Evolutionary conservation across 2,113 vertebrate genomes (phyloP).

Genomic region (Phycodurus eques): DNA sequence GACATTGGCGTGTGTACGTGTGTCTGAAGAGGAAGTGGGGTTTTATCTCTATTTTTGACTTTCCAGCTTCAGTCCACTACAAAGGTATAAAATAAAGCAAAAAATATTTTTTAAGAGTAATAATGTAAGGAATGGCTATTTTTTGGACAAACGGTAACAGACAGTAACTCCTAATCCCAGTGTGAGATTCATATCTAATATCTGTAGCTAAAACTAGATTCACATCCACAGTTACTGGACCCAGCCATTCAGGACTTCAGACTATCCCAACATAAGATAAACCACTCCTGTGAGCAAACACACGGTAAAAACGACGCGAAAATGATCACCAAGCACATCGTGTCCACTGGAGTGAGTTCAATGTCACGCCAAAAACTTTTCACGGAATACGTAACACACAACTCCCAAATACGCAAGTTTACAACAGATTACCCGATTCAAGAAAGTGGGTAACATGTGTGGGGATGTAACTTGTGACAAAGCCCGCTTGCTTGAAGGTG

Average conservation of each 20-base stretch:
- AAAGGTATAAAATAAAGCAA: conserved; percentile 5
- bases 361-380: conserved; percentile 57
- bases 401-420: neutral
- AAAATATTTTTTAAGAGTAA: neutral
- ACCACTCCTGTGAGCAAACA: conserved; percentile 41
- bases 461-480: neutral
- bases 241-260: conserved; percentile 13
- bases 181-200: neutral
- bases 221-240: neutral
- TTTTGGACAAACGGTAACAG: neutral
- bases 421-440: neutral
- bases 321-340: conserved; percentile 29
- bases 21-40: conserved; percentile 40
- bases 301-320: conserved; percentile 31
- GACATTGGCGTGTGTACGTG: neutral
- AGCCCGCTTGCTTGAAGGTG: conserved; percentile 21
- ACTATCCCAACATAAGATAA: conserved; percentile 27
- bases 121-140: neutral
- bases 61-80: conserved; percentile 43
- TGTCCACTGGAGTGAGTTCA: conserved; percentile 28
- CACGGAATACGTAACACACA: conserved; percentile 3
- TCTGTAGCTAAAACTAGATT: neutral
- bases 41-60: conserved; percentile 46
- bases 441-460: neutral
- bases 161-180: neutral